Evolutionary conservation across 1,140 invertebrate species (phyloP), one percentile per base, ranked within the genome.

Genomic region (Zaprionus kolodkinae): DNA sequence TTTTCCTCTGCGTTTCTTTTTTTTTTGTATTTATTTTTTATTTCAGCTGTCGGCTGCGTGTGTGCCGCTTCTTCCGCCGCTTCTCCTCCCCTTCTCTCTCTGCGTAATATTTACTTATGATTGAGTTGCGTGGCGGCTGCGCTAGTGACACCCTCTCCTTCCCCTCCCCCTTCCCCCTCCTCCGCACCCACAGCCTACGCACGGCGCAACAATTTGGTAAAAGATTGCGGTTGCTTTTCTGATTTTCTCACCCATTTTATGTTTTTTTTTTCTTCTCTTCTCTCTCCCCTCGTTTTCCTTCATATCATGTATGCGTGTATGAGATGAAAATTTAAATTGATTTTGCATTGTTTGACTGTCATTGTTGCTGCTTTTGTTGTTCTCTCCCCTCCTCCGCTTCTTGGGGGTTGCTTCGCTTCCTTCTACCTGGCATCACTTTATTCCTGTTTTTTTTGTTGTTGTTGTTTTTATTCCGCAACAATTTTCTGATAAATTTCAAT

Each of bases 261-360:
- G 45, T 60, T 50, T 17, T 50, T 17, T 50, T 11, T 50, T 17
- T 6, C 15, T 17, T 6, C 15, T 21, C 21, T 21, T 21, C 45
- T 10, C 45, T 9, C 10, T 4, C 33, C 33, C 40, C n/a, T 45
- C n/a, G 21, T 30, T 6, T 5, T 30, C 15, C 40, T 45, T 50
- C 11, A 33, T 55, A 13, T 55, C 52, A 55, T 55, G 17, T 12
- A 35, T 55, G 17, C 15, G 45, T 50, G 70, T 71, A 71, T 67
- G 78, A 89, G 85, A 88, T 89, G 81, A 81, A 89, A 88, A 89
- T 89, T 85, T 85, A 89, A 89, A 89, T 89, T 89, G 85, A 89
- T 89, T 86, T 85, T 89, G 67, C 85, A 88, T 88, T 88, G 85
- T 88, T 88, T 89, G 85, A 85, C 71, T 76, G 84, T 73, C 78